Evolutionary conservation across 37 sponge, comb jelly and placozoan species (phyloP).

Genomic region (Aplysina aerophoba): DNA sequence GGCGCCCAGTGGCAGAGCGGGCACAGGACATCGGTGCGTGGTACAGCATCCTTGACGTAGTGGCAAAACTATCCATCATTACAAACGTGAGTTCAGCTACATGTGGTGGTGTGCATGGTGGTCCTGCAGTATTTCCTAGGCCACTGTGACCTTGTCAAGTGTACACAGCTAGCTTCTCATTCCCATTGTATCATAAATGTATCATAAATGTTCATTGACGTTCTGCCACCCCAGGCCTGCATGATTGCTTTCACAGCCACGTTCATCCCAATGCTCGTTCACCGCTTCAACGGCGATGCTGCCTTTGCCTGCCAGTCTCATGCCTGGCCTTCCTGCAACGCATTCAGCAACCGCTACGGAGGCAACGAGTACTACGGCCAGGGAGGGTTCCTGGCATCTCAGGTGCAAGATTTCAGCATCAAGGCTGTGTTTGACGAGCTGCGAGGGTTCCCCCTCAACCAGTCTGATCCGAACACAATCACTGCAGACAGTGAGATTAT

Average conservation of each 20-base stretch:
- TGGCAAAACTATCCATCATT: constrained; percentile 77
- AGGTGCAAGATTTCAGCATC: not conserved
- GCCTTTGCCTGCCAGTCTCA: not conserved
- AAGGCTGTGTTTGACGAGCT: constrained; percentile 15
- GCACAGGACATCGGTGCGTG: constrained; percentile 91
- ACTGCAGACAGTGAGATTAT: not conserved
- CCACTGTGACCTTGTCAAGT: too few relatives aligned
- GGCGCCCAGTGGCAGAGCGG: constrained; percentile 71
- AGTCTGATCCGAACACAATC: too few relatives aligned
- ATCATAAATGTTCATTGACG: not conserved
- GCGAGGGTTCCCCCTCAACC: not conserved
- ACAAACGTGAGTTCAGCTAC: constrained; percentile 85
- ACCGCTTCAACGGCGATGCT: not conserved
- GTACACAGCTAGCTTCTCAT: too few relatives aligned
- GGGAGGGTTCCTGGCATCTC: constrained; percentile 1
- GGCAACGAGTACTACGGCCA: constrained; percentile 9
- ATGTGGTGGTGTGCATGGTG: too few relatives aligned
- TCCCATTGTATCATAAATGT: not conserved
- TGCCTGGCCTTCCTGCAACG: constrained; percentile 14
- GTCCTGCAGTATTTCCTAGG: too few relatives aligned
- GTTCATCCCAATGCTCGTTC: constrained; percentile 54
- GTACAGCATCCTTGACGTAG: constrained; percentile 77
- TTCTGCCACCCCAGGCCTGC: constrained; percentile 50
- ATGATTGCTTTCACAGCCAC: constrained; percentile 76
- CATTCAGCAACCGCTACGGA: not conserved